Evolutionary conservation across 2,113 vertebrate species (phyloP).

Genomic region (Prolemur simus): DNA sequence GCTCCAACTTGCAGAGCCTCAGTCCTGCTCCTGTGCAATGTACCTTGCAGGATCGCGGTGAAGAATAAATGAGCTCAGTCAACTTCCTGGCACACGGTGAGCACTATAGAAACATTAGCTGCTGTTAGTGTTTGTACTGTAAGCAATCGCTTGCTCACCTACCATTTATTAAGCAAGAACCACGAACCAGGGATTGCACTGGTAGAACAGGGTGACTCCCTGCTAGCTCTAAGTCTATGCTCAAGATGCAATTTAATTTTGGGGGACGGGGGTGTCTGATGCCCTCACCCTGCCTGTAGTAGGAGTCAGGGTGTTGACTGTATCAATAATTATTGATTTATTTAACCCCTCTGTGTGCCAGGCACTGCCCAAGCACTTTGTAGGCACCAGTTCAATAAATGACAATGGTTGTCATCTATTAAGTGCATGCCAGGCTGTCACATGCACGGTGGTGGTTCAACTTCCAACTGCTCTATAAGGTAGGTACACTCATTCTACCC

Average conservation of each 20-base stretch:
- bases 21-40: neutral
- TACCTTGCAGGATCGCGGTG: neutral
- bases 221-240: neutral
- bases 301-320: neutral
- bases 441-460: neutral
- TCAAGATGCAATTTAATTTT: too few relatives aligned
- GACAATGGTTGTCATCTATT: neutral
- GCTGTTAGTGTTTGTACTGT: neutral
- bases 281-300: neutral
- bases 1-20: fast-evolving
- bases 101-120: neutral
- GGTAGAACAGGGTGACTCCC: neutral
- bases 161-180: neutral
- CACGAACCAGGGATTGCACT: neutral
- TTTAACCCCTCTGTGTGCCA: neutral
- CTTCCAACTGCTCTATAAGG: neutral
- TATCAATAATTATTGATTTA: neutral
- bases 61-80: neutral
- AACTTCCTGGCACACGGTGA: neutral
- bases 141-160: neutral
- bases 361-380: neutral
- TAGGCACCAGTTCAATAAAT: neutral
- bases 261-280: neutral
- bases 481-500: neutral
- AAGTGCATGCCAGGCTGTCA: neutral